These are phyloP conservation scores for Caenorhabditis angaria DNA, from an alignment of 2,888 invertebrate species.

Conservation along the genomic window DNA sequence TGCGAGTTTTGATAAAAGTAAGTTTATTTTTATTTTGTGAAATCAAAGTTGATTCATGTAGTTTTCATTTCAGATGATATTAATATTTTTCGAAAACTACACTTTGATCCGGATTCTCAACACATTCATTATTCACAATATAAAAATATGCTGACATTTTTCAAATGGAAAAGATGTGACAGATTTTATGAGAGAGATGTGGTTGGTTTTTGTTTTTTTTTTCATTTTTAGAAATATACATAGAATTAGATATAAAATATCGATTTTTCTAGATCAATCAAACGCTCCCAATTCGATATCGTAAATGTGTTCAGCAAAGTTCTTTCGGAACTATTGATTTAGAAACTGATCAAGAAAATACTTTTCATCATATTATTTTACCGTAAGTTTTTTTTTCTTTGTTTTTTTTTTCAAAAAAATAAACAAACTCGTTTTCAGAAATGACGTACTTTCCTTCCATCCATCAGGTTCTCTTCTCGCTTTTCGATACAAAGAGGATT, in stretches of 20 bases:
- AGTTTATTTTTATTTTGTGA: neutral
- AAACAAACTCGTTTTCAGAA: constrained; percentile 13
- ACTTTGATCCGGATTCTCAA: neutral
- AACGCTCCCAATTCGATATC: neutral
- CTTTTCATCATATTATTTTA: constrained; percentile 9
- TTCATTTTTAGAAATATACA: neutral
- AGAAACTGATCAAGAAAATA: constrained; percentile 11
- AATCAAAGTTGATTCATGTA: neutral
- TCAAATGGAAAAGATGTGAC: neutral
- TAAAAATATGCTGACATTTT: neutral
- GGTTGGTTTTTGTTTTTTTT: neutral
- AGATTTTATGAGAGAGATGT: neutral
- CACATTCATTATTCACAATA: neutral
- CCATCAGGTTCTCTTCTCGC: constrained; percentile 25
- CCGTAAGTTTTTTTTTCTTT: constrained; percentile 8
- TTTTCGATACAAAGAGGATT: constrained; percentile 39
- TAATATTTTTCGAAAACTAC: constrained; percentile 3
- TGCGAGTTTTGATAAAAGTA: neutral
- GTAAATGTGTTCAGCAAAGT: neutral
- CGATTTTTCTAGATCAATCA: neutral
- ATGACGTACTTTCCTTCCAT: constrained; percentile 29
- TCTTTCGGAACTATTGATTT: constrained; percentile 23
- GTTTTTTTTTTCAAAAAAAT: neutral
- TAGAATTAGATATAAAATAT: neutral
- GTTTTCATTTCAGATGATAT: neutral